Evolutionary conservation across 2,113 vertebrate species (phyloP), one percentile per base, ranked within the genome.

Genomic region (Indicator indicator): DNA sequence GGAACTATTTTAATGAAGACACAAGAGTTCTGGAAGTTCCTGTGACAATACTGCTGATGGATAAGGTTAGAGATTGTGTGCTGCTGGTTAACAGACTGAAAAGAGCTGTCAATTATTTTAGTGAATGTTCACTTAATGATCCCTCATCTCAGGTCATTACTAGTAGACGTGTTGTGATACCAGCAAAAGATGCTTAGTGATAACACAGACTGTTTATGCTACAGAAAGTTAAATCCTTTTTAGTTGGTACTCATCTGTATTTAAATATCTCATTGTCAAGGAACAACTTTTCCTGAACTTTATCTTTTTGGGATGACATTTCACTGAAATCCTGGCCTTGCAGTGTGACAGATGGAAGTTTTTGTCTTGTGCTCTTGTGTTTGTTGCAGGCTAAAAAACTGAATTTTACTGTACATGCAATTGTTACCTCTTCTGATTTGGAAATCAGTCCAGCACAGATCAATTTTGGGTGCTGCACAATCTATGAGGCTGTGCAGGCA

Each of bases 21-120:
- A 99, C 98, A 5, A 85, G 98, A 48, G 98, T 99, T 52, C 96
- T 99, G 96, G 98, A 99, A 96, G 98, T 96, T 50, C 99, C 98
- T 2, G 62, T 99, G 97, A 94, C 88, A 2, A 97, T 99, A 67
- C 93, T 97, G 72, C 96, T 99, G 42, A 83, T 98, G 52, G 98
- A 98, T 90, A 99, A 99, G 98, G 99, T 99, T 84, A 80, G 97
- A 78, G 59, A 3, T 50, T 80, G 42, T 62, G 9, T 82, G 48
- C 8, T 21, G 17, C 21, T 70, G 10, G 23, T 73, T 63, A 26
- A 77, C 58, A 71, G 48, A 10, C n/a, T 83, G 52, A 26, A 19
- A 32, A 15, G 8, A 55, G 12, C 32, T 75, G 33, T 36, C 9
- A 73, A 33, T 56, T 18, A 40, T 42, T 63, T n/a, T 32, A 48